Evolutionary conservation across 2,888 invertebrate genomes (phyloP).

Genomic region (Bellardia bayeri): DNA sequence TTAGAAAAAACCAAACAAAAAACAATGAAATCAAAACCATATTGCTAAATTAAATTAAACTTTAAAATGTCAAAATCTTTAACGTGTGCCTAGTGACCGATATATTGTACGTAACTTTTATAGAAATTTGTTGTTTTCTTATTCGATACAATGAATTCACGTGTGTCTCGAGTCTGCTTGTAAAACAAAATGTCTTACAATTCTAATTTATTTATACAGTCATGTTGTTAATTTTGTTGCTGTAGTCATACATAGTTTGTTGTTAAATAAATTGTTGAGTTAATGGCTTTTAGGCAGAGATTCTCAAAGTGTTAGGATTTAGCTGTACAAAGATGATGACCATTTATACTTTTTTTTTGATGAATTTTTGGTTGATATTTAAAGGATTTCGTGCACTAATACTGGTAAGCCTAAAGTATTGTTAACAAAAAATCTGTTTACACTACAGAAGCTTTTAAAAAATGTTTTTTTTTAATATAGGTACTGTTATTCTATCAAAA

Average conservation of each 20-base stretch:
- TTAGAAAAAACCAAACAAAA: background rate
- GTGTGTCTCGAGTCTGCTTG: constrained; percentile 43
- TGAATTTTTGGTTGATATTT: no score
- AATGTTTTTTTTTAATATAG: no score
- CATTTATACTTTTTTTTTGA: no score
- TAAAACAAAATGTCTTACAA: constrained; percentile 58
- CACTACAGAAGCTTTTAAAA: no score
- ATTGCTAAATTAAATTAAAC: constrained; percentile 25
- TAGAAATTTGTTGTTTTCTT: background rate
- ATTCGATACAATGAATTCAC: constrained; percentile 44
- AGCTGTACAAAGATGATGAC: no score
- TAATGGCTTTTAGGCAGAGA: constrained; percentile 23
- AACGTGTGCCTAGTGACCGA: constrained; percentile 72
- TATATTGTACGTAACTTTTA: constrained; percentile 35
- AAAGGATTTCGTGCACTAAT: no score
- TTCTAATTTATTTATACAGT: constrained; percentile 58
- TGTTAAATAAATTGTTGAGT: constrained; percentile 28
- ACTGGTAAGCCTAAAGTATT: no score
- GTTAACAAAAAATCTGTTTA: no score
- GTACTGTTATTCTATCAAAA: no score
- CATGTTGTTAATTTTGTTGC: constrained; percentile 22
- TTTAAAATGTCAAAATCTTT: constrained; percentile 35
- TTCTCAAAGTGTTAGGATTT: constrained; percentile 1
- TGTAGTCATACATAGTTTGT: background rate
- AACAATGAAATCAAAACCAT: constrained; percentile 32